Evolutionary conservation across 1,140 invertebrate species (phyloP).

Genomic region (Thaumatotibia leucotreta): DNA sequence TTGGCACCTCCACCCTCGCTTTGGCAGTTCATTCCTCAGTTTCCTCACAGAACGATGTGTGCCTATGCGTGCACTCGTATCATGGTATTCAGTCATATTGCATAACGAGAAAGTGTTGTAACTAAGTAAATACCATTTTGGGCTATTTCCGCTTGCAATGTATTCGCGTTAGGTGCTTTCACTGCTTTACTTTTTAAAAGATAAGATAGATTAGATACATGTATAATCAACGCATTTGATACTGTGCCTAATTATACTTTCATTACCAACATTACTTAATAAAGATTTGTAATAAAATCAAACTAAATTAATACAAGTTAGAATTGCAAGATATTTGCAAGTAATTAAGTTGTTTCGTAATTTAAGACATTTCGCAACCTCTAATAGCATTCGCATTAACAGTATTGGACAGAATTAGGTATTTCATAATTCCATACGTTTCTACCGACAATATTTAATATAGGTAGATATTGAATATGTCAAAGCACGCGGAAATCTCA

Average conservation of each 20-base stretch:
- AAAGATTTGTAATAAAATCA: background rate
- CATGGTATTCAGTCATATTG: slow-evolving; percentile 16
- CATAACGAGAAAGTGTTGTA: slow-evolving; percentile 52
- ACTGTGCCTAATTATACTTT: background rate
- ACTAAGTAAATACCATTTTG: slow-evolving; percentile 25
- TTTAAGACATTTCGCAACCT: background rate
- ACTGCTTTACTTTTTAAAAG: slow-evolving; percentile 18
- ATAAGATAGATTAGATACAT: background rate
- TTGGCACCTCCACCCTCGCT: too few relatives aligned
- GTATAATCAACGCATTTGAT: background rate
- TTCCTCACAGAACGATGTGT: too few relatives aligned
- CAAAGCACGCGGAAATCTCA: background rate
- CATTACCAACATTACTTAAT: background rate
- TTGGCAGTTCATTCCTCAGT: too few relatives aligned
- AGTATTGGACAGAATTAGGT: background rate
- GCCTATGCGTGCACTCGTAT: background rate
- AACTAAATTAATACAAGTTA: background rate
- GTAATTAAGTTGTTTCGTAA: background rate
- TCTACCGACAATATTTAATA: background rate
- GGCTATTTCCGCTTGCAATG: slow-evolving; percentile 12
- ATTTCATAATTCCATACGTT: background rate
- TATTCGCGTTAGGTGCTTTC: slow-evolving; percentile 24
- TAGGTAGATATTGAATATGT: too few relatives aligned
- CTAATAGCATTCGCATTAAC: background rate
- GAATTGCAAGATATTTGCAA: background rate